A percentile compares a stretch with the other conserved stretches of the same genome.
phyloP scores from a whole-genome alignment of 2,888 invertebrate genomes.

The Philopedon plagiatum region DNA sequence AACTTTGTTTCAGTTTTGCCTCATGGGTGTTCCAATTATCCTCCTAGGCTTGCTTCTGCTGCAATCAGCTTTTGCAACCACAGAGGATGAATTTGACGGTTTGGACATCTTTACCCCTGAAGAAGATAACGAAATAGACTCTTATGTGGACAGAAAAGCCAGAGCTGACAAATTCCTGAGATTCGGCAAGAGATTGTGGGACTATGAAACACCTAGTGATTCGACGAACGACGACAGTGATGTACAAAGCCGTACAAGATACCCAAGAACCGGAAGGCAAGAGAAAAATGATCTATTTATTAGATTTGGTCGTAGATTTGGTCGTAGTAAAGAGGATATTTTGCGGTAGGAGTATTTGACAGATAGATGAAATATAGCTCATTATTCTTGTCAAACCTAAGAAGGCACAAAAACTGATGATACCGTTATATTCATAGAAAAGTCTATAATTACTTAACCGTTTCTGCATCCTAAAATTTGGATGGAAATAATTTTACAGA shows the following conservation, averaged over 20 bases:
- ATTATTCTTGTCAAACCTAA: background rate
- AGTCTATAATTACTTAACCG: too few species aligned
- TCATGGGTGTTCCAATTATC: conserved; percentile 29
- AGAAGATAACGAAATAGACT: conserved; percentile 31
- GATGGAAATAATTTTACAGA: too few species aligned
- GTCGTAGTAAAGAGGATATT: conserved; percentile 56
- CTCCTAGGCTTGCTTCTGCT: conserved; percentile 27
- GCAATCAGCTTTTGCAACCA: conserved; percentile 25
- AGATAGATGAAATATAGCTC: background rate
- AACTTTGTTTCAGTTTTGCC: background rate
- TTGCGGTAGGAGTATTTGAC: conserved; percentile 46
- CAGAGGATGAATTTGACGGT: conserved; percentile 33
- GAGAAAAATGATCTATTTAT: conserved; percentile 60
- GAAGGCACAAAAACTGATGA: background rate
- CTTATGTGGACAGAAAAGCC: conserved; percentile 41
- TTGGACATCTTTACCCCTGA: conserved; percentile 14
- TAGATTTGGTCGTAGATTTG: conserved; percentile 60
- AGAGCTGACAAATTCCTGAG: conserved; percentile 55
- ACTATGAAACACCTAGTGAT: conserved; percentile 50
- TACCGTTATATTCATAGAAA: too few species aligned
- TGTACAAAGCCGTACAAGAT: conserved; percentile 55
- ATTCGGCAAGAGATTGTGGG: conserved; percentile 56
- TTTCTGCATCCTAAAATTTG: too few species aligned
- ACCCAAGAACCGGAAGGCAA: conserved; percentile 55
- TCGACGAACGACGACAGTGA: conserved; percentile 51